phyloP scores from a whole-genome alignment of 1,140 invertebrate species.

The Heliconius hermathena region DNA sequence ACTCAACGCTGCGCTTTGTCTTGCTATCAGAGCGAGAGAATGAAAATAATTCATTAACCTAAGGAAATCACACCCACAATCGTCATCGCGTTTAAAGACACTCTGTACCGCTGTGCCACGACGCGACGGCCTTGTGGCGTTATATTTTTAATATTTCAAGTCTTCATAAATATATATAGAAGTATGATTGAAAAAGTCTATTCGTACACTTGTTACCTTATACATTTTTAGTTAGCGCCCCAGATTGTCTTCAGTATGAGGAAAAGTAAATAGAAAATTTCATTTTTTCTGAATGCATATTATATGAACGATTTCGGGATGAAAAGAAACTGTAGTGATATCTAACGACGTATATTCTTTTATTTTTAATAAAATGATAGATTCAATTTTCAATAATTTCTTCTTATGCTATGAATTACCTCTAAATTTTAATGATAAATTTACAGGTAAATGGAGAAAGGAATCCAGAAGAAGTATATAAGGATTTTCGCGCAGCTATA shows the following conservation, averaged over 20 bases:
- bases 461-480: conserved; percentile 90
- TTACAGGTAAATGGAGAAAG: conserved; percentile 91
- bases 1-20: too few species aligned
- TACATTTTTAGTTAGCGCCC: background rate
- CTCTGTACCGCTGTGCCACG: too few species aligned
- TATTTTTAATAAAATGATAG: background rate
- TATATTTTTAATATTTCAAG: background rate
- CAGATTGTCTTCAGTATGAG: background rate
- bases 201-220: background rate
- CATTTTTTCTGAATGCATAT: background rate
- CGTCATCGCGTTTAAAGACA: too few species aligned
- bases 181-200: background rate
- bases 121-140: too few species aligned
- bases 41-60: too few species aligned
- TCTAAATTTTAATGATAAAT: background rate
- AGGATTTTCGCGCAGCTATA: conserved; percentile 88
- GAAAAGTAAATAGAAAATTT: background rate
- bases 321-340: too few species aligned
- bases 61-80: too few species aligned
- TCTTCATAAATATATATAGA: conserved; percentile 1
- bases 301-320: background rate
- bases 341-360: too few species aligned
- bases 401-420: background rate
- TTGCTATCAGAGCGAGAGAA: too few species aligned
- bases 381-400: background rate